Percentiles rank a stretch among this genome's conserved stretches.
phyloP scores from a whole-genome alignment of 2,797 vertebrate species.

The Urosaurus nigricauda region DNA sequence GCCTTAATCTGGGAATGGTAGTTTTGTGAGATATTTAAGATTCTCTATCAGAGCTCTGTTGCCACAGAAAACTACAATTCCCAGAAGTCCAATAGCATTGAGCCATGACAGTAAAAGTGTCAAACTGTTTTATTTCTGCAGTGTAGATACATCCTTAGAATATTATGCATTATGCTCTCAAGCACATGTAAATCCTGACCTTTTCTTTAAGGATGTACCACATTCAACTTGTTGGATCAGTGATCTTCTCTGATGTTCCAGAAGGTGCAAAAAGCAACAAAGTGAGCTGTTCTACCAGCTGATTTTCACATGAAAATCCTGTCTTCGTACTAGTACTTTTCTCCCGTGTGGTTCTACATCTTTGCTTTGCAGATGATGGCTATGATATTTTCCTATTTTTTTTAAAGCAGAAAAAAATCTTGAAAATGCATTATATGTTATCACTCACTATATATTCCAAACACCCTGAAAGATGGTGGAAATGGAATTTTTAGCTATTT shows the following conservation, averaged over 20 bases:
- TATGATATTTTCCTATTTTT: neutral
- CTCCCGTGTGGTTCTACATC: neutral
- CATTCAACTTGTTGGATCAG: neutral
- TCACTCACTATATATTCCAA: neutral
- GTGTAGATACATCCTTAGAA: too few species aligned
- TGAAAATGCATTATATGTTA: neutral
- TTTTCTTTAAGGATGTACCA: neutral
- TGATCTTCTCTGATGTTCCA: too few species aligned
- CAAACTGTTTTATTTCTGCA: too few species aligned
- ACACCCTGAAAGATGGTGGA: neutral
- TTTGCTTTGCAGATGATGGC: neutral
- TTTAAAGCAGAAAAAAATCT: neutral
- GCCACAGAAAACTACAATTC: too few species aligned
- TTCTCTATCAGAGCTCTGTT: too few species aligned
- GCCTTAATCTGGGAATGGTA: too few species aligned
- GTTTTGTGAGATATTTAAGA: too few species aligned
- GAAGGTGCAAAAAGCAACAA: neutral
- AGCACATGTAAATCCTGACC: neutral
- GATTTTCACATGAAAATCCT: neutral
- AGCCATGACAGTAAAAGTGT: too few species aligned
- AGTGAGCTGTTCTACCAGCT: neutral
- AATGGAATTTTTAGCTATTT: neutral
- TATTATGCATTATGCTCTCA: neutral
- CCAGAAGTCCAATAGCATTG: too few species aligned
- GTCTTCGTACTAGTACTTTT: neutral